Base-by-base conservation (phyloP, 92 coral and sea anemone genomes). In the Nematostella vectensis region DNA sequence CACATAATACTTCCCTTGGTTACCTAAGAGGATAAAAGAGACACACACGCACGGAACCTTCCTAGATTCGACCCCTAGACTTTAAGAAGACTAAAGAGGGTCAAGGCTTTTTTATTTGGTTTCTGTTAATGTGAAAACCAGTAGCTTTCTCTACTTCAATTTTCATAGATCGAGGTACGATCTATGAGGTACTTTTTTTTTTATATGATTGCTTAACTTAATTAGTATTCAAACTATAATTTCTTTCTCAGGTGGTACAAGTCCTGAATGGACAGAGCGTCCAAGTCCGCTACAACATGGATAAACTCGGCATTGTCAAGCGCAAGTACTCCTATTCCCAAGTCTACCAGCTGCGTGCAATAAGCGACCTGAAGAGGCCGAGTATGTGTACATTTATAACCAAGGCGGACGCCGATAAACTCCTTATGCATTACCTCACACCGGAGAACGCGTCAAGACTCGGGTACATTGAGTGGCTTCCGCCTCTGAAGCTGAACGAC, bases 241-340 rank as follows among this genome's bases (percentile, higher is more conserved):
- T n/a, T n/a, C n/a, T n/a, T n/a, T n/a, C n/a, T 33, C 40, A 33
- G 40, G 87, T 75, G 26, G 87, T 84, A 16, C 94, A 84, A 67
- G 62, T 79, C 9, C 50, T 84, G 62, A 84, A 79, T 44, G 94
- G 94, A 0, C 87, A 84, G 42, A 79, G 94, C 57, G 94, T 84
- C 15, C 94, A 79, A 69, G 74, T 84, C 20, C 65, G 51, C 4
- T 84, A 84, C 62, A 74, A 84, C 53, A 61, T 84, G 37, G 87
- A 79, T 19, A 84, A 84, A 48, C 63, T 84, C 30, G 83, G 83
- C 1, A 79, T 84, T 36, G 63, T 53, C 24, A 79, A 80, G 31
- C 55, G 83, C 29, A 69, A 71, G 50, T 84, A 69, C 26, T 59
- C 94, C 1, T 84, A 84, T 49, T 74, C 87, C 1, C 87, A 84